Evolutionary conservation across 2,888 invertebrate species (phyloP).

Genomic region (Schizaphis graminum): DNA sequence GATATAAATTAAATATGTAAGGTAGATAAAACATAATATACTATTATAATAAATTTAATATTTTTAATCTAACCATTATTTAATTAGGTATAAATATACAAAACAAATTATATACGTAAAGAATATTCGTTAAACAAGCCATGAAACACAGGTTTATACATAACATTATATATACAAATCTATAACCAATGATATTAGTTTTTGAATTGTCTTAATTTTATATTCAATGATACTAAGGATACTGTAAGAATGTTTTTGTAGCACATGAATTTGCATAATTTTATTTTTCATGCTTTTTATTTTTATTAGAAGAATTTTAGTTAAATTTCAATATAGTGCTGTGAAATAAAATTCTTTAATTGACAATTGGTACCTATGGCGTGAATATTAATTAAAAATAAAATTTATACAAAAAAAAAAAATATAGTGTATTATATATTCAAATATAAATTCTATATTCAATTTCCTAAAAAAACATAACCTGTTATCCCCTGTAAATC

Average conservation of each 20-base stretch:
- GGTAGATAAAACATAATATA: background rate
- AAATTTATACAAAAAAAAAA: too few relatives aligned
- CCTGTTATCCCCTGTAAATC: background rate
- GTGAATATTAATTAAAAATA: background rate
- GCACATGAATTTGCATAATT: background rate
- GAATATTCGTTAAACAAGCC: background rate
- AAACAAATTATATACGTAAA: conserved; percentile 37
- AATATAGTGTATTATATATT: too few relatives aligned
- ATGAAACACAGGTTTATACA: conserved; percentile 1
- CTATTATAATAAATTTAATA: background rate
- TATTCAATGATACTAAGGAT: background rate
- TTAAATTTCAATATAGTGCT: background rate
- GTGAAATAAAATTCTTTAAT: background rate
- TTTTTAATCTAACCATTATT: background rate
- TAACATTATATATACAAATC: background rate
- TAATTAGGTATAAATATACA: background rate
- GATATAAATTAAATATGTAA: background rate
- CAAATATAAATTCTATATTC: background rate
- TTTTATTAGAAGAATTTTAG: background rate
- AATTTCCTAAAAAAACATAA: conserved; percentile 6
- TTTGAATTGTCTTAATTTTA: background rate
- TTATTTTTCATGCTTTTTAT: background rate
- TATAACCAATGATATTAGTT: background rate
- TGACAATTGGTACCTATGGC: background rate
- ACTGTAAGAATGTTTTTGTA: background rate